Evolutionary conservation across 2,888 invertebrate species (phyloP).

Genomic region (Acheta domesticus): DNA sequence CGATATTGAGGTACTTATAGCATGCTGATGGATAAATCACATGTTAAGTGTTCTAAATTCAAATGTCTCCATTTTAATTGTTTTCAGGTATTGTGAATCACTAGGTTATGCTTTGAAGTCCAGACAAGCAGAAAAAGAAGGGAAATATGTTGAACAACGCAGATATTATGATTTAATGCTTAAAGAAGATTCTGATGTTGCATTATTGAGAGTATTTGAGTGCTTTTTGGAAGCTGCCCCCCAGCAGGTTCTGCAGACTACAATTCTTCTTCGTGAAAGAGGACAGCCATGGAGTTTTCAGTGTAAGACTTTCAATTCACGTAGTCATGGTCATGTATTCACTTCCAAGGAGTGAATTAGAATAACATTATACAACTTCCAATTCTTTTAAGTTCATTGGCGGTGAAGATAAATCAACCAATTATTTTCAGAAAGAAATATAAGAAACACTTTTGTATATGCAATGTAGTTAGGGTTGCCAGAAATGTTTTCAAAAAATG

Average conservation of each 20-base stretch:
- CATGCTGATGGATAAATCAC: not conserved
- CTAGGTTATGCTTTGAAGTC: conserved; percentile 63
- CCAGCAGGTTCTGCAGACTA: conserved; percentile 71
- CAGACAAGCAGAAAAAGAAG: conserved; percentile 57
- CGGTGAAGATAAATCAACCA: too few relatives aligned
- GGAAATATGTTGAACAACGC: conserved; percentile 58
- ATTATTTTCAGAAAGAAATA: too few relatives aligned
- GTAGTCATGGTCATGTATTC: too few relatives aligned
- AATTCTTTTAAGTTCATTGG: too few relatives aligned
- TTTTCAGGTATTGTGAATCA: conserved; percentile 43
- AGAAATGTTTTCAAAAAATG: too few relatives aligned
- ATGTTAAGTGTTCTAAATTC: too few relatives aligned
- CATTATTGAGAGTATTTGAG: conserved; percentile 71
- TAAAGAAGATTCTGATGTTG: conserved; percentile 76
- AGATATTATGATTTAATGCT: conserved; percentile 70
- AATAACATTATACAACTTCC: too few relatives aligned
- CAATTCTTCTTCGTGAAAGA: conserved; percentile 61
- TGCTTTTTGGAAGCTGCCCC: conserved; percentile 80
- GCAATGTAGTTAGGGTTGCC: too few relatives aligned
- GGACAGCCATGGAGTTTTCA: conserved; percentile 50
- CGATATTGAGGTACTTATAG: conserved; percentile 58
- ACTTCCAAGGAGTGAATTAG: too few relatives aligned
- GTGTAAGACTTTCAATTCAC: conserved; percentile 46
- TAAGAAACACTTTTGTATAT: too few relatives aligned
- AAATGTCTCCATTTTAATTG: not conserved